Evolutionary conservation across 2,797 vertebrate species (phyloP).

Genomic region (Leptodactylus fallax): DNA sequence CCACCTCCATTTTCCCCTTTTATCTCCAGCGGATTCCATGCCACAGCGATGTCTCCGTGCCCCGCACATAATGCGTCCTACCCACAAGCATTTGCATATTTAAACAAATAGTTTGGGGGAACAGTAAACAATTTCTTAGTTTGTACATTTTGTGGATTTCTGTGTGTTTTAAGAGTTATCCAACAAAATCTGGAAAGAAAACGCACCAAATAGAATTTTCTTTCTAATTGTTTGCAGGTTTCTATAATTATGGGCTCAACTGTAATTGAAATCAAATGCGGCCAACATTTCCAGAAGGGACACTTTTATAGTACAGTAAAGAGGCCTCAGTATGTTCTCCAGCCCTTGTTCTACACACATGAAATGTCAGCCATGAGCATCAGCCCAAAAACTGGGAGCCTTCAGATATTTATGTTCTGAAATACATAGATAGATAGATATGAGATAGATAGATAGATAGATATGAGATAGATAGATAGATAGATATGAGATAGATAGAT

Average conservation of each 20-base stretch:
- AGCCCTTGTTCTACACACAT: not conserved
- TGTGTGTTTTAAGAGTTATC: slow-evolving; percentile 59
- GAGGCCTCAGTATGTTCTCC: slow-evolving; percentile 24
- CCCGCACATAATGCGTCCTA: not conserved
- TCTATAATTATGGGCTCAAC: slow-evolving; percentile 66
- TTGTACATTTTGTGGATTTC: slow-evolving; percentile 63
- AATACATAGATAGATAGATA: not conserved
- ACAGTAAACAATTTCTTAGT: slow-evolving; percentile 61
- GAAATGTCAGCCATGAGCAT: not conserved
- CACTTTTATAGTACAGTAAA: slow-evolving; percentile 33
- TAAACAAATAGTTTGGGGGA: slow-evolving; percentile 57
- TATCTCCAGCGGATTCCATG: not conserved
- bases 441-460: too few relatives aligned
- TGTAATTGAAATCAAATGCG: slow-evolving; percentile 74
- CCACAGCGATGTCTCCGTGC: not conserved
- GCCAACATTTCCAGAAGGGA: slow-evolving; percentile 49
- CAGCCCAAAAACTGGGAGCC: not conserved
- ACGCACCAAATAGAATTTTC: slow-evolving; percentile 53
- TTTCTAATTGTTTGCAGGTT: slow-evolving; percentile 51
- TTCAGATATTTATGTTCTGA: not conserved
- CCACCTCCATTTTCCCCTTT: not conserved
- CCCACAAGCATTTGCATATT: slow-evolving; percentile 51
- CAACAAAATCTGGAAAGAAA: slow-evolving; percentile 60
- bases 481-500: slow-evolving; percentile 23
- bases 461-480: not conserved